A percentile compares a stretch with the other conserved stretches of the same genome.
Evolutionary conservation across 2,113 vertebrate genomes (phyloP).

Genomic region (Cinclus cinclus): DNA sequence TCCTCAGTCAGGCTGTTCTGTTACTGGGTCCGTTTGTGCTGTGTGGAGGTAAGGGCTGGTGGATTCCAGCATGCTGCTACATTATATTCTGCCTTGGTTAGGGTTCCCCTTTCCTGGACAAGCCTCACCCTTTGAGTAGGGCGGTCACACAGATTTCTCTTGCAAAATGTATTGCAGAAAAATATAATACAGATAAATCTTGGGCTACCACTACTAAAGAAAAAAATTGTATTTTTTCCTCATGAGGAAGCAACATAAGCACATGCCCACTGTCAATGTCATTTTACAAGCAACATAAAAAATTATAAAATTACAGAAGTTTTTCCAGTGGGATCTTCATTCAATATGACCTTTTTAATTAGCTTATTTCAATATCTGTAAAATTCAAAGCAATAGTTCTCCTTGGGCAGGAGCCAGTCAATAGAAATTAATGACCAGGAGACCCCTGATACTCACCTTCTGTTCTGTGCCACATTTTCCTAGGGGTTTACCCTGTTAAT

Average conservation of each 20-base stretch:
- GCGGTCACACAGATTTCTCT: not conserved
- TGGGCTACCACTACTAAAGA: not conserved
- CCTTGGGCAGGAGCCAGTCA: not conserved
- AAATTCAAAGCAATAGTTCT: not conserved
- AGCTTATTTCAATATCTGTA: not conserved
- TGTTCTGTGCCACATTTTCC: not conserved
- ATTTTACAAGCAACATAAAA: not conserved
- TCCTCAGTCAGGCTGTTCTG: not conserved
- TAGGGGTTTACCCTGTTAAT: not conserved
- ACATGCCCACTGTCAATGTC: not conserved
- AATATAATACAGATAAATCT: not conserved
- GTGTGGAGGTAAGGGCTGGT: not conserved
- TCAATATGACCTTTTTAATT: not conserved
- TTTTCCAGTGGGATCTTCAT: not conserved
- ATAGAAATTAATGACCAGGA: not conserved
- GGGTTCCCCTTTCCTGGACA: not conserved
- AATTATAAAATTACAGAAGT: not conserved
- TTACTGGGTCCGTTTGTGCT: not conserved
- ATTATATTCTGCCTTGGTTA: not conserved
- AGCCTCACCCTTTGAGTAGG: not conserved
- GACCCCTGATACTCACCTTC: not conserved
- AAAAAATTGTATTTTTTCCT: not conserved
- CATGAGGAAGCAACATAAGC: not conserved
- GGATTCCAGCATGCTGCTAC: accelerated
- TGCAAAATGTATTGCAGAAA: not conserved